These are phyloP conservation scores for Murina feae DNA, from an alignment of 2,113 vertebrate genomes.

Conservation along the genomic window DNA sequence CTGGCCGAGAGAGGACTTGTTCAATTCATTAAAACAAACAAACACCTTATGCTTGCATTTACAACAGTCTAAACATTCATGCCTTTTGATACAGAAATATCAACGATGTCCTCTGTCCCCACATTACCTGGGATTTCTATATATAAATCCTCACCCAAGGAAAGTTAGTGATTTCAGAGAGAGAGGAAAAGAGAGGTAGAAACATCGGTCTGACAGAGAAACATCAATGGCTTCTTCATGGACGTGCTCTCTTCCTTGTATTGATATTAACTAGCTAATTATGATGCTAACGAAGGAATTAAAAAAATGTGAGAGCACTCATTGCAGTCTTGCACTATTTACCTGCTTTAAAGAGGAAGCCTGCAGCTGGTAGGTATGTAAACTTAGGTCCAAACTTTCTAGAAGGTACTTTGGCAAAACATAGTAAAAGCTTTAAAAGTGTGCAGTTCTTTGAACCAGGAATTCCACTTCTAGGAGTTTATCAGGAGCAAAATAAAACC, in stretches of 20 bases:
- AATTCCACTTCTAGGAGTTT: neutral
- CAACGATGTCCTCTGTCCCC: neutral
- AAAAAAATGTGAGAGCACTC: neutral
- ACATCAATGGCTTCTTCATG: too few species aligned
- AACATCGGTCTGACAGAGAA: too few species aligned
- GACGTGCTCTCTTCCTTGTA: neutral
- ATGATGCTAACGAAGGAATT: neutral
- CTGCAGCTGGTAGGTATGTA: neutral
- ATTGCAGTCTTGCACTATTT: neutral
- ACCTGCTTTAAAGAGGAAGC: neutral
- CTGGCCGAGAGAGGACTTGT: neutral
- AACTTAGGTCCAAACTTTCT: neutral
- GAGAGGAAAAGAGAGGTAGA: too few species aligned
- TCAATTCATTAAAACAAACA: neutral
- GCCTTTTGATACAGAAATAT: constrained; percentile 31
- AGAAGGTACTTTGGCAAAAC: constrained; percentile 1
- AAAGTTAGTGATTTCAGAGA: too few species aligned
- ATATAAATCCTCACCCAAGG: too few species aligned
- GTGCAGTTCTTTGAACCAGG: neutral
- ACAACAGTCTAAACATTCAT: constrained; percentile 50
- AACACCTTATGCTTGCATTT: constrained; percentile 20
- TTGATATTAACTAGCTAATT: neutral
- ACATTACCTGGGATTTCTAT: too few species aligned
- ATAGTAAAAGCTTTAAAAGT: neutral
- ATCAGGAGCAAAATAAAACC: neutral